Conservation (phyloP, 1,140 invertebrate genomes). For the Pachypsylla venusta region DNA sequence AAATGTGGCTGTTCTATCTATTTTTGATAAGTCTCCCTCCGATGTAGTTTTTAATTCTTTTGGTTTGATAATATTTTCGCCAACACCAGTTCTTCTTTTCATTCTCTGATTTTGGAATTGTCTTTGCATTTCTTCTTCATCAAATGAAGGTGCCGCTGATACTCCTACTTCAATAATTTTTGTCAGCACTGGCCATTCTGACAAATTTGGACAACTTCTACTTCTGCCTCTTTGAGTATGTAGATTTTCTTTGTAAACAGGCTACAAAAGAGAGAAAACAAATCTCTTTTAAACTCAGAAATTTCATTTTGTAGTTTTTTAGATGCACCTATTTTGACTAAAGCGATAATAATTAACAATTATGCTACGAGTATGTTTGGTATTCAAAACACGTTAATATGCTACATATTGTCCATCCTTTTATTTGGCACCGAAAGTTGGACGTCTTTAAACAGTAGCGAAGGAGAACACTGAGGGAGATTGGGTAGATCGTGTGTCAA, state of each 20-base stretch:
- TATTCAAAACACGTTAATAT: no score
- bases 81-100: conserved; percentile 19
- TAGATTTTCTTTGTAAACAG: conserved; percentile 13
- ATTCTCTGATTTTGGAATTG: conserved; percentile 17
- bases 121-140: conserved; percentile 18
- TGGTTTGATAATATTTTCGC: conserved; percentile 20
- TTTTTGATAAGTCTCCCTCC: conserved; percentile 44
- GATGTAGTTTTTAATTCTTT: conserved; percentile 13
- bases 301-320: no score
- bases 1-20: conserved; percentile 62
- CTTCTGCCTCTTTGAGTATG: not conserved
- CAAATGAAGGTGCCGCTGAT: conserved; percentile 14
- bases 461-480: no score
- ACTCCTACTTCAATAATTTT: not conserved
- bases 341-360: no score
- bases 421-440: no score
- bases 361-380: no score
- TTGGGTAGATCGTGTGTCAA: no score
- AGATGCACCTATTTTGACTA: no score
- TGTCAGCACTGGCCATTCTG: conserved; percentile 22
- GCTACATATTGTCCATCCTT: no score
- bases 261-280: conserved; percentile 6
- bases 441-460: no score
- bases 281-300: no score
- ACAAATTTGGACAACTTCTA: conserved; percentile 23